Evolutionary conservation across 2,113 vertebrate genomes (phyloP), one percentile per base, ranked within the genome.

Genomic region (Chionodraco myersi): DNA sequence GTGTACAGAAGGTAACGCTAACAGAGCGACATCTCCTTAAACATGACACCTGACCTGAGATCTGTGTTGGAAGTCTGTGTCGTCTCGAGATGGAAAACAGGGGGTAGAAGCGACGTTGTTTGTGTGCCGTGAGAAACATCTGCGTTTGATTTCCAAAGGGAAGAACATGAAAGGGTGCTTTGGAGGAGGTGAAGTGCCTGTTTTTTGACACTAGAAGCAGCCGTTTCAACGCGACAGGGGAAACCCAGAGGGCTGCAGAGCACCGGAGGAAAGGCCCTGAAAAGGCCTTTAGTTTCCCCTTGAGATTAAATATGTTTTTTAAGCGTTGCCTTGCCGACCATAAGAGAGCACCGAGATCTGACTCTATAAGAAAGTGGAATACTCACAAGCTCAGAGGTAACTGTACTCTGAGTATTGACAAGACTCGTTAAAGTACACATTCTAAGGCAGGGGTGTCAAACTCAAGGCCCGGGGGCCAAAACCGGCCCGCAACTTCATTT

Each of bases 191-290:
- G 61, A 71, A 47, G 63, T 69, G 34, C 72, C 51, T 61, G 64
- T 53, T 79, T 54, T 75, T 44, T 84, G 72, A 79, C 75, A 75
- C 21, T 21, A 21, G 21, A 21, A 21, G 21, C 67, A 49, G 51
- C 21, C 23, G 21, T 80, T 48, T 77, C 72, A 15, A 77, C 57
- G 26, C 9, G 52, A 76, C 57, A 34, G 9, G 13, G 60, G 4
- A 41, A 64, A n/a, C n/a, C n/a, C 48, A 2, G 10, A 70, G 23
- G 47, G 34, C 76, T 59, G 26, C 54, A 58, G 51, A 62, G 12
- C 41, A 11, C 26, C 54, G 10, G 2, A 45, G 53, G 12, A 41
- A 8, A 36, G 10, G 13, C 12, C 70, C 6, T 9, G 36, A 41
- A 5, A 16, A 8, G 0, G 21, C 30, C 1, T 11, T 9, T 26